Evolutionary conservation across 2,113 vertebrate genomes (phyloP), one percentile per base, ranked within the genome.

Genomic region (Rallus limicola): DNA sequence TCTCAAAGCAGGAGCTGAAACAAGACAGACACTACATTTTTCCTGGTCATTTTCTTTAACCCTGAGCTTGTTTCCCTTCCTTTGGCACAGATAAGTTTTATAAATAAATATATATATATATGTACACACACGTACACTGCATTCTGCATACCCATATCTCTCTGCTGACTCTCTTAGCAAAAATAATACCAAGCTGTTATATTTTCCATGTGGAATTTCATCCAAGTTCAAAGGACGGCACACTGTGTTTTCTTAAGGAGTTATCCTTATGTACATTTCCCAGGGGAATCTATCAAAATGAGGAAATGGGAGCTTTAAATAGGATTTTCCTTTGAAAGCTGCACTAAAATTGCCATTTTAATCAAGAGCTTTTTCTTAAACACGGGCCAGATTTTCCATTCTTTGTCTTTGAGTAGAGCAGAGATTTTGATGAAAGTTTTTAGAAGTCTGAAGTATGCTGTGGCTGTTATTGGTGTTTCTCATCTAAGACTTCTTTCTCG

Each of bases 241-340:
- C 24, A 26, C 10, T 81, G 10, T 60, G 21, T 65, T 92, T 92
- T 91, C 69, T 31, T 17, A 87, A 86, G n/a, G n/a, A 92, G 38
- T 64, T 71, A 68, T 46, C 70, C 34, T 86, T 78, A 63, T 10
- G 48, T 53, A 36, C 20, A 31, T 86, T 95, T 93, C 88, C 53
- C 56, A 29, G 19, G 72, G 48, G 60, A 88, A 75, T 93, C 60
- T 71, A 92, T 55, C 65, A 89, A 93, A 95, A 91, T 69, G 53
- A 95, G 69, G 64, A 93, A 92, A 82, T 6, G 13, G 36, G 42
- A 82, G 38, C 34, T 94, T 93, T 88, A 96, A 90, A 91, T 65
- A 82, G 48, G 63, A 78, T 84, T 95, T 63, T 75, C 16, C 25
- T 86, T 78, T 83, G 80, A 70, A 88, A 91, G 60, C n/a, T 26